A percentile compares a stretch with the other conserved stretches of the same genome.
These are phyloP conservation scores for Baryphthengus martii DNA, from an alignment of 2,113 vertebrate genomes.

Conservation along the genomic window DNA sequence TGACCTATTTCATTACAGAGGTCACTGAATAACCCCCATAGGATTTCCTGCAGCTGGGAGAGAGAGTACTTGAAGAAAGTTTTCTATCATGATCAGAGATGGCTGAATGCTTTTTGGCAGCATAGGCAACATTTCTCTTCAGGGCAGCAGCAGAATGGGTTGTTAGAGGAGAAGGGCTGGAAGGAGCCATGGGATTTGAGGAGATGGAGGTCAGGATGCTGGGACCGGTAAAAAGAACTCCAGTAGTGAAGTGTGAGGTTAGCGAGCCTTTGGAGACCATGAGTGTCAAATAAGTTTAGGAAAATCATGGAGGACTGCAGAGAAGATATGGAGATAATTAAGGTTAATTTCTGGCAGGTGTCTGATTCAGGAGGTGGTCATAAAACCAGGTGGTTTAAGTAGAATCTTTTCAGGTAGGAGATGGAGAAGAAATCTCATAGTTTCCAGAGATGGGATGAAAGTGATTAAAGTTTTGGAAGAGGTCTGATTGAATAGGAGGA, in stretches of 20 bases:
- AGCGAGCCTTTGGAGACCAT: neutral
- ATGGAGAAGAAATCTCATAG: neutral
- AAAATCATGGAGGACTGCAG: neutral
- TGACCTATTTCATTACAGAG: conserved; percentile 42
- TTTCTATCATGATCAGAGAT: conserved; percentile 26
- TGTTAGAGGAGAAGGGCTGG: neutral
- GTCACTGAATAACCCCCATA: conserved; percentile 17
- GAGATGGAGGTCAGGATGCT: neutral
- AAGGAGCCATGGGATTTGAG: neutral
- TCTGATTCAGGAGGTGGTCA: neutral
- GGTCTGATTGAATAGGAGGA: neutral
- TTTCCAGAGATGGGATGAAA: neutral
- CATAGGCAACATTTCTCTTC: neutral
- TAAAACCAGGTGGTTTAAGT: neutral
- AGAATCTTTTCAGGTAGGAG: neutral
- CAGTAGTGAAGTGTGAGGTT: neutral
- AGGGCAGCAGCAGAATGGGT: neutral
- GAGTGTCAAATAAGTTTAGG: neutral
- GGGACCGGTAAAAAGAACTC: neutral
- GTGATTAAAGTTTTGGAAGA: neutral
- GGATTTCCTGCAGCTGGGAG: conserved; percentile 52
- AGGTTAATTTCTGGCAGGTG: neutral
- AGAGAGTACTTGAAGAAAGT: conserved; percentile 30
- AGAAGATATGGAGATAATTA: neutral
- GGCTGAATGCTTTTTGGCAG: conserved; percentile 39